Evolutionary conservation across 2,113 vertebrate species (phyloP), one percentile per base, ranked within the genome.

Genomic region (Oxyruncus cristatus): DNA sequence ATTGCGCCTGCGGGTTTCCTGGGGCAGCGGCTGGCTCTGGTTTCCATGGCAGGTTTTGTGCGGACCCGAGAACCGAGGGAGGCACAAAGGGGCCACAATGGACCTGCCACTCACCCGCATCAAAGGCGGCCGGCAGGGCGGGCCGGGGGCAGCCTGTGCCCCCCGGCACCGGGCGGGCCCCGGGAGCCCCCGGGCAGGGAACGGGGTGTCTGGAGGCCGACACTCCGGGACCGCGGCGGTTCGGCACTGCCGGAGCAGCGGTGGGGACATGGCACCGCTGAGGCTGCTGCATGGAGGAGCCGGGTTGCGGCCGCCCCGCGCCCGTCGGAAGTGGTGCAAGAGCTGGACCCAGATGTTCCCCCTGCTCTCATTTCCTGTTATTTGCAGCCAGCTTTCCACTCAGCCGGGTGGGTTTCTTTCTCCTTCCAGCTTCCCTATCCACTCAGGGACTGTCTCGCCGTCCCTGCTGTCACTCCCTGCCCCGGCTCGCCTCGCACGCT

Each of bases 21-120:
- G 92, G 94, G 88, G 94, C 93, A 96, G 88, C 74, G 81, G 70
- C 95, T 3, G 90, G 13, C 90, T 82, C 55, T 4, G 88, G 96
- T 97, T 97, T 96, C 96, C 96, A 97, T 96, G 96, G 95, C 92
- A 97, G 92, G 96, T 85, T 97, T 88, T 90, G 95, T 85, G 94
- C 2, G 9, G 93, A 87, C 88, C 90, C 22, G 35, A 92, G 93
- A 84, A 91, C 50, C n/a, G 41, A 92, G 76, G 62, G 71, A 95
- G 83, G 89, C 95, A 97, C 96, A 97, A 96, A 97, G 92, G 59
- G 88, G 70, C 84, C 93, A 94, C 92, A 89, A 94, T 39, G 93
- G 92, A 89, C 6, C 93, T 93, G 95, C 88, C 95, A 94, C 84
- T 97, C 93, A 93, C 27, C 68, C 75, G 17, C 95, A 95, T 96